These are phyloP conservation scores for Liopterus haemorrhoidalis DNA, from an alignment of 2,888 invertebrate species.

Conservation along the genomic window DNA sequence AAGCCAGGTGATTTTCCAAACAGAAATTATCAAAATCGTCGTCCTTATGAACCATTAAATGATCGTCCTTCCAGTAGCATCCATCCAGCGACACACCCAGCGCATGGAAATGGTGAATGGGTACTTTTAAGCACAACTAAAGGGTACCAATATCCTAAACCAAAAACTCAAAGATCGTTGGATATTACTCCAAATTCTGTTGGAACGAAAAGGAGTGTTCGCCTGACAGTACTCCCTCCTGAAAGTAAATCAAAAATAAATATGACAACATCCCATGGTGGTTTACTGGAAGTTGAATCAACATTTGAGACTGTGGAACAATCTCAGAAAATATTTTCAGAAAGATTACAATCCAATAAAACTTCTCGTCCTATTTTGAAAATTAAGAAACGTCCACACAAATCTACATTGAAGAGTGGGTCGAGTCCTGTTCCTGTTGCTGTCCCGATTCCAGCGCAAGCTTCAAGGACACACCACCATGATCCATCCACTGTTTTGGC, in stretches of 20 bases:
- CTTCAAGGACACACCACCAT: conserved; percentile 34
- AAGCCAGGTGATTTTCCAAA: conserved; percentile 51
- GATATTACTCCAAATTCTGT: conserved; percentile 35
- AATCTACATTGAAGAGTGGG: conserved; percentile 4
- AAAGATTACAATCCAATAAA: conserved; percentile 1
- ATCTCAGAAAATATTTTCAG: conserved; percentile 42
- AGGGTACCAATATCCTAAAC: conserved; percentile 58
- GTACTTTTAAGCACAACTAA: conserved; percentile 70
- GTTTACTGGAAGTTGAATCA: conserved; percentile 67
- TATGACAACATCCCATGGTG: conserved; percentile 67
- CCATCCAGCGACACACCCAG: conserved; percentile 55
- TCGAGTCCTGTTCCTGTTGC: not conserved
- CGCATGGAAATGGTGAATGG: conserved; percentile 69
- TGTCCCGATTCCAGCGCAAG: too few species aligned
- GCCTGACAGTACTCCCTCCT: conserved; percentile 67
- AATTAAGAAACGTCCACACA: too few species aligned
- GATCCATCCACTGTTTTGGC: conserved; percentile 62
- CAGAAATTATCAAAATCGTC: conserved; percentile 1
- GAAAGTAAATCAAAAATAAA: conserved; percentile 55
- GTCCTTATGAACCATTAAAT: conserved; percentile 10
- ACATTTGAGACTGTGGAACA: conserved; percentile 67
- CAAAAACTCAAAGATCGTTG: conserved; percentile 39
- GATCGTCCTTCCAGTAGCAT: conserved; percentile 32
- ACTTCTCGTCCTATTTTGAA: conserved; percentile 1
- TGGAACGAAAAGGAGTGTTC: conserved; percentile 39